Conservation (phyloP, 2,888 invertebrate species). For the Yponomeuta malinellus region DNA sequence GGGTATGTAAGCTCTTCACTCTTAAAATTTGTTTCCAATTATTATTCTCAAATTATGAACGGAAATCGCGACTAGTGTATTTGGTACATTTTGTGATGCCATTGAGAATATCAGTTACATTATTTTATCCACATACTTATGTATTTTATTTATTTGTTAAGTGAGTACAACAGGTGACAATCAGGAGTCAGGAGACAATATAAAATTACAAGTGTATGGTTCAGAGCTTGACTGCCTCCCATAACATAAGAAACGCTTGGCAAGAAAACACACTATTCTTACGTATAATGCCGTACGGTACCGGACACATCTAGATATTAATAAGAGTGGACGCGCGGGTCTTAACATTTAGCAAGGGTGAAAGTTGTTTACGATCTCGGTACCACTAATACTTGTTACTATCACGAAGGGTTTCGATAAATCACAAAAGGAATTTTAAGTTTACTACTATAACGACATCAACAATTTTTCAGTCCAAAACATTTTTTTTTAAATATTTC, state of each 20-base stretch:
- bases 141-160: too few species aligned
- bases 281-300: background rate
- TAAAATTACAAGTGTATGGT: too few species aligned
- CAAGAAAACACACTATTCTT: background rate
- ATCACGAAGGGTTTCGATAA: background rate
- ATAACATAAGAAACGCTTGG: background rate
- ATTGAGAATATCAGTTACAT: background rate
- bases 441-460: background rate
- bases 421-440: background rate
- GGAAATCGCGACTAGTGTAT: background rate
- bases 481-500: background rate
- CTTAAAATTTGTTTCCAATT: background rate
- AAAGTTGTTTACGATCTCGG: background rate
- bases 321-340: background rate
- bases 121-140: background rate
- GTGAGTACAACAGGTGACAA: too few species aligned
- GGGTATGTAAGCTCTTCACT: constrained; percentile 8
- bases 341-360: background rate
- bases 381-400: background rate
- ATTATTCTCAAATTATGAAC: background rate
- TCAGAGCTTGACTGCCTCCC: too few species aligned
- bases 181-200: too few species aligned
- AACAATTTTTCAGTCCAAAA: constrained; percentile 2
- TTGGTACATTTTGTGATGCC: background rate
- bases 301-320: background rate